Evolutionary conservation across 2,113 vertebrate species (phyloP), one percentile per base, ranked within the genome.

Genomic region (Lepisosteus osseus): DNA sequence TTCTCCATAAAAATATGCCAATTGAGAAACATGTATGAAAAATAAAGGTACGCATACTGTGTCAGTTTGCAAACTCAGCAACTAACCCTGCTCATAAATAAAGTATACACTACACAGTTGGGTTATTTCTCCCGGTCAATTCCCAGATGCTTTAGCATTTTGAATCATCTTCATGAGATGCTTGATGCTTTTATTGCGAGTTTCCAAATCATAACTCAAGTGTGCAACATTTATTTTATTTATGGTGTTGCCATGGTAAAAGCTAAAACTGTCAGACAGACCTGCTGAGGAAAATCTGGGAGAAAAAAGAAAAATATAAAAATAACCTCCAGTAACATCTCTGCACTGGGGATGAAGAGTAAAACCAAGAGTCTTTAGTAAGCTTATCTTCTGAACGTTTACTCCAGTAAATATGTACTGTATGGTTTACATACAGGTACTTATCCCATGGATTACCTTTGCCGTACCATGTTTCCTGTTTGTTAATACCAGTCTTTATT

Each of bases 1-100:
- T 59, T 54, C 54, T 15, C 12, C n/a, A 40, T 40, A 11, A 55
- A 61, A 72, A 45, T 59, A 66, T 5, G 59, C 40, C 71, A 67
- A 72, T 47, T 67, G n/a, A 3, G 62, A 54, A 42, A 47, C 41
- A 44, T 66, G 51, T 11, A 63, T 67, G 59, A 72, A 72, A 72
- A 67, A 72, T 61, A 57, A 66, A 72, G 47, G 55, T 55, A 15
- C 47, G 64, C 66, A 44, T 15, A 45, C 17, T 67, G 64, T 47
- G 43, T 64, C 71, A 61, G 54, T 15, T 15, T 61, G 64, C 65
- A 14, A 1, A 12, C 70, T 72, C 65, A 72, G 71, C 64, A 41
- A n/a, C 40, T 44, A 3, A 43, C 42, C 15, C 11, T 3, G 43
- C 55, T 47, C 61, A 57, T 72, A 61, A 42, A 61, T 67, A 72